These are phyloP conservation scores for Lagocephalus sceleratus DNA, from an alignment of 2,797 vertebrate species.

Conservation along the genomic window DNA sequence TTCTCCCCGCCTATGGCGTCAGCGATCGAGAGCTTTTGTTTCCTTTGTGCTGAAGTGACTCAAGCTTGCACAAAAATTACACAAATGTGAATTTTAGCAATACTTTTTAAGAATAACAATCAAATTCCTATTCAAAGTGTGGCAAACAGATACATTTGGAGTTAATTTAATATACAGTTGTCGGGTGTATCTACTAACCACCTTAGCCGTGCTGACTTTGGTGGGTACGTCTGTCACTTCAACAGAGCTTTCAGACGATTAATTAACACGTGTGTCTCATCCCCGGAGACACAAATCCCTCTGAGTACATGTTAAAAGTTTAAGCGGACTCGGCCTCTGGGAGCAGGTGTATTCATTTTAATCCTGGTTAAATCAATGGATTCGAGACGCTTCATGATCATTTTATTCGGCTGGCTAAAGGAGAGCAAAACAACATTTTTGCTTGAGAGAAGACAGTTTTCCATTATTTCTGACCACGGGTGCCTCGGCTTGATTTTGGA, in stretches of 20 bases:
- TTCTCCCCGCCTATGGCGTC: background rate
- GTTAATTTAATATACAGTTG: constrained; percentile 8
- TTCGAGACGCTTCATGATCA: background rate
- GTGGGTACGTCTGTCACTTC: constrained; percentile 13
- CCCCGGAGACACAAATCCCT: constrained; percentile 17
- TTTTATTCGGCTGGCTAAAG: background rate
- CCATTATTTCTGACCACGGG: too few species aligned
- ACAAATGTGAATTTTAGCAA: constrained; percentile 1
- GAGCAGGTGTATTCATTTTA: constrained; percentile 24
- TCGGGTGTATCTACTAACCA: constrained; percentile 28
- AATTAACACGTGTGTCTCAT: constrained; percentile 34
- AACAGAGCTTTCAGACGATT: constrained; percentile 33
- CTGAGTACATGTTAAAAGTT: constrained; percentile 21
- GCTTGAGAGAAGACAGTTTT: background rate
- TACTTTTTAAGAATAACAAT: too few species aligned
- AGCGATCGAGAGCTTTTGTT: constrained; percentile 2
- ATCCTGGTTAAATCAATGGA: constrained; percentile 2
- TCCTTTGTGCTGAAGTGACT: constrained; percentile 11
- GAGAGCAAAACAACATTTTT: background rate
- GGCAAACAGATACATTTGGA: background rate
- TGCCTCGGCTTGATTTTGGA: background rate
- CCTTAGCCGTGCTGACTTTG: constrained; percentile 9
- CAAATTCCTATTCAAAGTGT: too few species aligned
- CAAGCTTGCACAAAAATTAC: constrained; percentile 1
- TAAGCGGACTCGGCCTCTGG: constrained; percentile 15